Conservation (phyloP, 92 coral and sea anemone genomes). For the Pocillopora grandis region DNA sequence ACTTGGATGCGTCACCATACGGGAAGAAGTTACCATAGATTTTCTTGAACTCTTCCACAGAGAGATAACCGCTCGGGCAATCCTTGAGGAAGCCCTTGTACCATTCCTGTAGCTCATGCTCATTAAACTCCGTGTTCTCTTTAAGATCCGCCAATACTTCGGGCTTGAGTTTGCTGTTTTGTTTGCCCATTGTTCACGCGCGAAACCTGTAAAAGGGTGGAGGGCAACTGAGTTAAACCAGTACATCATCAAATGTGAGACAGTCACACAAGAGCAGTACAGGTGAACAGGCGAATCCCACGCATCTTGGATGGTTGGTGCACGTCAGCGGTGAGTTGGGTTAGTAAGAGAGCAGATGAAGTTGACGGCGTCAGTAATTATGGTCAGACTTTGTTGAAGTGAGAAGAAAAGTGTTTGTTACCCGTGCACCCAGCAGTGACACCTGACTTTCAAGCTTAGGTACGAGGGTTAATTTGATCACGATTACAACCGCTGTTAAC, state of each 20-base stretch:
- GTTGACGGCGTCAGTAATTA: neutral
- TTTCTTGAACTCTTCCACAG: constrained; percentile 94
- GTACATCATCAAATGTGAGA: neutral
- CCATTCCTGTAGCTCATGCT: constrained; percentile 95
- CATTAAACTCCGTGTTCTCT: constrained; percentile 85
- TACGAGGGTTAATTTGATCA: neutral
- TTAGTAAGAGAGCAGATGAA: constrained; percentile 11
- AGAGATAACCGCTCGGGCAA: constrained; percentile 86
- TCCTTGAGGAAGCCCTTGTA: constrained; percentile 96
- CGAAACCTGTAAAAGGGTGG: constrained; percentile 34
- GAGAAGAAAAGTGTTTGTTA: constrained; percentile 7
- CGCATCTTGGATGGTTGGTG: neutral
- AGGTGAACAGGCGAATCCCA: neutral
- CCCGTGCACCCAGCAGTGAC: constrained; percentile 31
- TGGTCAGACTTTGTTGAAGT: neutral
- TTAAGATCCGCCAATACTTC: constrained; percentile 85
- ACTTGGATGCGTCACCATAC: constrained; percentile 97
- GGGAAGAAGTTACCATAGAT: constrained; percentile 98
- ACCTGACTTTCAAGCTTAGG: neutral
- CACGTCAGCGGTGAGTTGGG: constrained; percentile 25
- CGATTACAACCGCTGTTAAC: neutral
- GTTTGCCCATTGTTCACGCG: constrained; percentile 80
- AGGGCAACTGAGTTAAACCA: constrained; percentile 39
- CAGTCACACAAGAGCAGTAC: neutral
- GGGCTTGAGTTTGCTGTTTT: constrained; percentile 95